phyloP scores from a whole-genome alignment of 2,113 vertebrate genomes.

The Anseranas semipalmata region DNA sequence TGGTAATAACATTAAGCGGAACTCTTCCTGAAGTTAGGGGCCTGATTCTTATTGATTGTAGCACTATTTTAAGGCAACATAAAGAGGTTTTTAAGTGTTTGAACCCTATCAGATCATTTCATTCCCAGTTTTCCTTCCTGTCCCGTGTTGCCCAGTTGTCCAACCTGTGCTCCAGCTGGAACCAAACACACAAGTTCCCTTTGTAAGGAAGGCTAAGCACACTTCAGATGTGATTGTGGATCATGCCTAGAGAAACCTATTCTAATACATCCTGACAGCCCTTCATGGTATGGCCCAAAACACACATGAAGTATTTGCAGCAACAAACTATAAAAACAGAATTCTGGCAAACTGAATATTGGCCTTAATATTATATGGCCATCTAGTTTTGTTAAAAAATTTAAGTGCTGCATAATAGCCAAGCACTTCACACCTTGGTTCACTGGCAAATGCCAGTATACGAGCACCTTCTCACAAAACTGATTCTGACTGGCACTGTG shows the following conservation, averaged over 20 bases:
- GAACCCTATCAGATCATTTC: neutral
- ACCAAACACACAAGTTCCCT: neutral
- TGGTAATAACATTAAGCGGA: neutral
- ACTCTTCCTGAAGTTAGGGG: neutral
- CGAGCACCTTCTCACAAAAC: neutral
- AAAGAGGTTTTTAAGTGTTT: neutral
- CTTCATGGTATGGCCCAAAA: neutral
- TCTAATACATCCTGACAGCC: neutral
- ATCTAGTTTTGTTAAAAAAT: neutral
- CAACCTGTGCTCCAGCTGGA: neutral
- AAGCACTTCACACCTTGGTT: neutral
- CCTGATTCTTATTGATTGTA: neutral
- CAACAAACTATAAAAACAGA: neutral
- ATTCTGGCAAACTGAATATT: neutral
- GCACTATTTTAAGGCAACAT: neutral
- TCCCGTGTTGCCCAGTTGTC: neutral
- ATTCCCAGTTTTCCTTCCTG: neutral
- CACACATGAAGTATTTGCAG: accelerated
- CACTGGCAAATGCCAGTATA: neutral
- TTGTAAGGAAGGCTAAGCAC: neutral
- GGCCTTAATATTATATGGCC: neutral
- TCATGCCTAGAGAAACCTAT: neutral
- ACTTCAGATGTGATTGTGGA: neutral
- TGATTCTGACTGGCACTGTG: neutral
- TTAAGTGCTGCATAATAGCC: neutral